Base-by-base conservation (phyloP, 2,888 invertebrate species). In the Standfussiana lucernea region DNA sequence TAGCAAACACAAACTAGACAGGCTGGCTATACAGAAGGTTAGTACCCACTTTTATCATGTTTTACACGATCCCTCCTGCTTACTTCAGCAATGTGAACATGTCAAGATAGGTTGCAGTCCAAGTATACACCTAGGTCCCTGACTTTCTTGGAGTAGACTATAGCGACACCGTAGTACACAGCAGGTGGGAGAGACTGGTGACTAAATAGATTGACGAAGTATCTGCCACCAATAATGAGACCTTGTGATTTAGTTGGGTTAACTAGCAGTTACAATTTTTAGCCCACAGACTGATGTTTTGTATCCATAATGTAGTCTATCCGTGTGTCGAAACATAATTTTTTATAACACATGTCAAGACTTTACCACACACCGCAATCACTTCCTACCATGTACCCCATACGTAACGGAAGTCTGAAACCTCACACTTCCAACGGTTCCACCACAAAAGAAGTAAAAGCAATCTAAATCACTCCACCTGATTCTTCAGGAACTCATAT, bases 391-490 rank as follows among this genome's bases (percentile, higher is more conserved):
- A 40, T 42, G 68, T 18, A 56, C 24, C 67, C 24, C 67, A 40
- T 45, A 32, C 42, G 64, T 32, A 64, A 75, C 86, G 87, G 87
- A 88, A 84, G 76, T 59, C 65, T 42, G 37, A 42, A 64, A 42
- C 80, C 80, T 24, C 76, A 61, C 62, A 69, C 47, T 77, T 68
- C 5, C 42, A 42, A 2, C 42, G 13, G 13, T 42, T 42, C 13
- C n/a, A 80, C 87, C 83, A 85, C 87, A 84, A 87, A 87, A 79
- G 74, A 69, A 84, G 68, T 75, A 80, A 80, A 71, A 84, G 66
- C 76, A 80, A 80, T 82, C 75, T 83, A 83, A 85, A 85, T 85
- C 77, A 80, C 80, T 77, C 77, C 76, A 79, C 82, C 82, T 76
- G 77, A 78, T 79, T 74, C 67, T 75, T 82, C 75, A 72, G 81